A percentile compares a stretch with the other conserved stretches of the same genome.
Conservation (phyloP, 2,113 vertebrate genomes). For the Gallinago jamesoni region DNA sequence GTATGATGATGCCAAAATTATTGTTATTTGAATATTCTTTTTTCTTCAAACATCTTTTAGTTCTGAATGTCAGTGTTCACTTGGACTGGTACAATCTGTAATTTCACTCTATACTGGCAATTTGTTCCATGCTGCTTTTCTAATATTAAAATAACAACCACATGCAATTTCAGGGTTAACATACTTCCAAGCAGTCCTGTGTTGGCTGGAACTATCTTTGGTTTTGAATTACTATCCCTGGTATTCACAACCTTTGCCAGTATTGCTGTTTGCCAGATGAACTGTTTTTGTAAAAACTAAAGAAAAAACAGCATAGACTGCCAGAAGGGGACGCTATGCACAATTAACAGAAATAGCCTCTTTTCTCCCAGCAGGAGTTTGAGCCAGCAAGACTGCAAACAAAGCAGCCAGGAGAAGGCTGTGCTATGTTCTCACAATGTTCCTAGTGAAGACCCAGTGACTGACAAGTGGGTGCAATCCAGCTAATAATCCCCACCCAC, state of each 20-base stretch:
- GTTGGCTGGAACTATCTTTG: neutral
- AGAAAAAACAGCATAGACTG: neutral
- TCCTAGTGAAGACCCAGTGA: neutral
- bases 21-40: neutral
- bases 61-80: neutral
- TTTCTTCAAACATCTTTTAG: neutral
- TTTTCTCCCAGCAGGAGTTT: neutral
- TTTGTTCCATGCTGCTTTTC: neutral
- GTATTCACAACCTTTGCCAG: neutral
- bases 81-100: neutral
- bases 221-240: constrained; percentile 26
- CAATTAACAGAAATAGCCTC: neutral
- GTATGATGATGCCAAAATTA: neutral
- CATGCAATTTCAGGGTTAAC: constrained; percentile 33
- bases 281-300: neutral
- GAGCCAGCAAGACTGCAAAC: neutral
- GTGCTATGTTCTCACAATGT: neutral
- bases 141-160: neutral
- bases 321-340: constrained; percentile 18
- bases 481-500: neutral
- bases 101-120: neutral
- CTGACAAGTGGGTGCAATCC: neutral
- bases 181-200: neutral
- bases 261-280: neutral
- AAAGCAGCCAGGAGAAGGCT: neutral